Evolutionary conservation across 23 tunicate species (phyloP).

Genomic region (Phallusia fumigata): DNA sequence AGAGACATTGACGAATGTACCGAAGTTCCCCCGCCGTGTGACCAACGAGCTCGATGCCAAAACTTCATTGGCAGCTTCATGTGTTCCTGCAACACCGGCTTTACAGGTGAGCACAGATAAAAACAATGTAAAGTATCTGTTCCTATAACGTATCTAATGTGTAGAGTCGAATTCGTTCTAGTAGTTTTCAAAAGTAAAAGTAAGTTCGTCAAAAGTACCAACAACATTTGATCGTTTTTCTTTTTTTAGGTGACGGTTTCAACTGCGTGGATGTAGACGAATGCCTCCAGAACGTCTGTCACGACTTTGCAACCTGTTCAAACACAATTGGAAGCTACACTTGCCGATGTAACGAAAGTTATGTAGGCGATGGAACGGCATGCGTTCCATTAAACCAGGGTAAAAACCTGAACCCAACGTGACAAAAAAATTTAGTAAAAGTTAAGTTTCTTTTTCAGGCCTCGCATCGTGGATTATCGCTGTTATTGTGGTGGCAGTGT

Average conservation of each 20-base stretch:
- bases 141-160: no score
- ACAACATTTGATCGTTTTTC: no score
- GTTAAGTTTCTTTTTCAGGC: no score
- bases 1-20: not conserved
- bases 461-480: no score
- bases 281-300: not conserved
- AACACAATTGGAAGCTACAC: conserved; percentile 19
- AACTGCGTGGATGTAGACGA: conserved; percentile 26
- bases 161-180: no score
- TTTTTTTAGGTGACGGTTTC: not conserved
- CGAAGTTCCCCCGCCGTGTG: not conserved
- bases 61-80: conserved; percentile 23
- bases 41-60: not conserved
- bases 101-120: not conserved
- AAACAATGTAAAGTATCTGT: no score
- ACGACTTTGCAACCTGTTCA: not conserved
- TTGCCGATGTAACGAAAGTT: conserved; percentile 17
- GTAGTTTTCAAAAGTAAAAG: no score
- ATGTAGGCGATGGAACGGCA: conserved; percentile 20
- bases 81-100: conserved; percentile 26
- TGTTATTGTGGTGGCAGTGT: no score
- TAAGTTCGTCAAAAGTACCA: no score
- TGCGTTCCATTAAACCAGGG: conserved; percentile 1
- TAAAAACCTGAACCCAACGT: no score
- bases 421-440: no score